Evolutionary conservation across 2,113 vertebrate species (phyloP).

Genomic region (Mastomys natalensis): DNA sequence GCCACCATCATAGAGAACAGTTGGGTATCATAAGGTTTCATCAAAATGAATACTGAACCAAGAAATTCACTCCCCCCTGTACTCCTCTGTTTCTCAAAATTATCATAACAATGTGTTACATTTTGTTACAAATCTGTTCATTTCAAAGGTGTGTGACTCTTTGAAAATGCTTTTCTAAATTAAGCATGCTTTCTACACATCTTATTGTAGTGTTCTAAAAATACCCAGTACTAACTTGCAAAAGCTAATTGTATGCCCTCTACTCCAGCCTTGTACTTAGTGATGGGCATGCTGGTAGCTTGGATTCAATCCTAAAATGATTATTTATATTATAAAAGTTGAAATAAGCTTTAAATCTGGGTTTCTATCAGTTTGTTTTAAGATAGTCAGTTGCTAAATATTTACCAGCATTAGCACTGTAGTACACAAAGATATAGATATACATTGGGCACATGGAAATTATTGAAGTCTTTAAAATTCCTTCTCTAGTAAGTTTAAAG

Average conservation of each 20-base stretch:
- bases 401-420: not conserved
- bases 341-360: not conserved
- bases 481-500: not conserved
- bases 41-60: not conserved
- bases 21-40: not conserved
- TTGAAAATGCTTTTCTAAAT: not conserved
- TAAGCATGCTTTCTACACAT: not conserved
- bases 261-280: not conserved
- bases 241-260: not conserved
- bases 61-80: not conserved
- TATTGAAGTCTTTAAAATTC: not conserved
- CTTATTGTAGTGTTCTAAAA: not conserved
- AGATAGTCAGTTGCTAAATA: not conserved
- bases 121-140: not conserved
- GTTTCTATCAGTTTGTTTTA: not conserved
- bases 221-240: not conserved
- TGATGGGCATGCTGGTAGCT: not conserved
- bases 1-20: not conserved
- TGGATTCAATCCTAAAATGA: not conserved
- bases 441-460: not conserved
- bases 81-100: not conserved
- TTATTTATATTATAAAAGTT: not conserved
- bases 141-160: not conserved
- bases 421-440: not conserved
- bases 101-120: not conserved